Percentiles rank a stretch among this genome's conserved stretches.
Evolutionary conservation across 1,140 invertebrate genomes (phyloP).

Genomic region (Trachelipus rathkii): DNA sequence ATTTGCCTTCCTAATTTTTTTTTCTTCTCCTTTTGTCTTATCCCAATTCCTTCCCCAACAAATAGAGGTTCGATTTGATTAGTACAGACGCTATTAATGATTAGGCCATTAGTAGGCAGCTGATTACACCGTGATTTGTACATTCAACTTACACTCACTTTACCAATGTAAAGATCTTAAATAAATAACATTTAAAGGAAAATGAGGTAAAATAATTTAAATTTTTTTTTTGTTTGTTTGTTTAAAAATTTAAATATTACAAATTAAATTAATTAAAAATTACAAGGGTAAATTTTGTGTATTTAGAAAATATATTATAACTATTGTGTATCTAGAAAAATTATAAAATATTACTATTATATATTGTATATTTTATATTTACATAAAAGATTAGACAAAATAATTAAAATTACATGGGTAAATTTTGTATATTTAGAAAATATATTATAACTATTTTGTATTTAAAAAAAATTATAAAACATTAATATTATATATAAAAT

Average conservation of each 20-base stretch:
- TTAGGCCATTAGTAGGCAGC: constrained; percentile 5
- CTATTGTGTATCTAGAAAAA: too few relatives aligned
- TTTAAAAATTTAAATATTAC: neutral
- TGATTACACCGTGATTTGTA: neutral
- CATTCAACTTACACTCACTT: neutral
- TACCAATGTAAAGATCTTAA: too few relatives aligned
- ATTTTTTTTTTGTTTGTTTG: too few relatives aligned
- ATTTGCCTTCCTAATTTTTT: neutral
- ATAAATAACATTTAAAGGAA: too few relatives aligned
- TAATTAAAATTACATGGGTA: too few relatives aligned
- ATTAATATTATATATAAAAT: too few relatives aligned
- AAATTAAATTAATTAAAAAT: neutral
- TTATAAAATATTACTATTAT: neutral
- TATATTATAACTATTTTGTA: too few relatives aligned
- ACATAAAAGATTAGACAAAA: too few relatives aligned
- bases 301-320: too few relatives aligned
- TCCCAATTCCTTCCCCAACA: neutral
- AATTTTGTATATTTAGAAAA: too few relatives aligned
- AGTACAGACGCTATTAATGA: neutral
- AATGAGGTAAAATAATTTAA: neutral
- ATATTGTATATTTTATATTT: neutral
- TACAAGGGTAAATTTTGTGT: too few relatives aligned
- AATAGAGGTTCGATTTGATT: neutral
- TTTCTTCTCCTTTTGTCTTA: neutral
- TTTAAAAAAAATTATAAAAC: too few relatives aligned